phyloP scores from a whole-genome alignment of 1,140 invertebrate genomes.

The Bombyx mandarina region DNA sequence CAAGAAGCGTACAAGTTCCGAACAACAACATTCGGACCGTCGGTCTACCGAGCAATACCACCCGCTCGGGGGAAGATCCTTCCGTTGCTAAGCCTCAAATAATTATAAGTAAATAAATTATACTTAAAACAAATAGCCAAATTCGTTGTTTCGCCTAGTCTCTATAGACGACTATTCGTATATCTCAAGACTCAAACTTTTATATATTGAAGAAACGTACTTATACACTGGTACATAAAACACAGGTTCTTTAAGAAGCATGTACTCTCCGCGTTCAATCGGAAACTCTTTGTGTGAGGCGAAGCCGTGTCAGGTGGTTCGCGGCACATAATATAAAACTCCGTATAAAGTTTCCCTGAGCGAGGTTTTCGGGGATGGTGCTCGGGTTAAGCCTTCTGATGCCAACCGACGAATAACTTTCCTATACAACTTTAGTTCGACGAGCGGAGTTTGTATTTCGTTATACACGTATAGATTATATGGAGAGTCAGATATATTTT shows the following conservation, averaged over 20 bases:
- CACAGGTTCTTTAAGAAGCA: constrained; percentile 2
- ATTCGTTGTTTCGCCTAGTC: too few relatives aligned
- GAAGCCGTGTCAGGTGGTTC: constrained; percentile 26
- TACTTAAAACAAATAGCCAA: too few relatives aligned
- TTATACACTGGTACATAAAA: background rate
- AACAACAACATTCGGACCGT: too few relatives aligned
- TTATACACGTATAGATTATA: background rate
- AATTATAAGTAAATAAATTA: too few relatives aligned
- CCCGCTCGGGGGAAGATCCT: too few relatives aligned
- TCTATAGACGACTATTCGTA: background rate
- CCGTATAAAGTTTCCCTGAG: constrained; percentile 23
- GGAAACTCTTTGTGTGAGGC: constrained; percentile 20
- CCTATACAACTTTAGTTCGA: constrained; percentile 8
- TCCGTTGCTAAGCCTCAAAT: too few relatives aligned
- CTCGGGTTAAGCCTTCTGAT: constrained; percentile 13
- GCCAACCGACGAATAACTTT: constrained; percentile 18
- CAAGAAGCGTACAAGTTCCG: too few relatives aligned
- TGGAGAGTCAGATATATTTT: too few relatives aligned
- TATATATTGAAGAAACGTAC: background rate
- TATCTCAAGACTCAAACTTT: background rate
- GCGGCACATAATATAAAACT: constrained; percentile 36
- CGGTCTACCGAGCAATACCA: too few relatives aligned
- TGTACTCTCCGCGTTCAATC: constrained; percentile 7
- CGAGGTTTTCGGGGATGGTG: constrained; percentile 16
- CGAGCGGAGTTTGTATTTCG: constrained; percentile 12